A percentile compares a stretch with the other conserved stretches of the same genome.
Evolutionary conservation across 2,113 vertebrate genomes (phyloP).

Genomic region (Pycnonotus jocosus): DNA sequence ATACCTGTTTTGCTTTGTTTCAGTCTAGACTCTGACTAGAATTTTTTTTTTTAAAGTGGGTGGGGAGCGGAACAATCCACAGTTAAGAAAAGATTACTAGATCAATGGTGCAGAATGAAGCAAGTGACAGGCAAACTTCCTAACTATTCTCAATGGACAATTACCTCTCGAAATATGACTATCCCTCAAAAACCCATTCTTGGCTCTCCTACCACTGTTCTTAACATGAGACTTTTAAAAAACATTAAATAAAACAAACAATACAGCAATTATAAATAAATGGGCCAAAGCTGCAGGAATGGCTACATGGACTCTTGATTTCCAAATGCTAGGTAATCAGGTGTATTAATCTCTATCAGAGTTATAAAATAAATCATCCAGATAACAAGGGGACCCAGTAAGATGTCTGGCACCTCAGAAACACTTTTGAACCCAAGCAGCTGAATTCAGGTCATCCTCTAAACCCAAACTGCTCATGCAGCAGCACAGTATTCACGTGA

Average conservation of each 20-base stretch:
- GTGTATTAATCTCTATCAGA: not conserved
- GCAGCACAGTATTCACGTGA: not conserved
- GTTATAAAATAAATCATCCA: not conserved
- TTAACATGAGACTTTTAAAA: not conserved
- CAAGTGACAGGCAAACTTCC: not conserved
- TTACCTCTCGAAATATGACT: not conserved
- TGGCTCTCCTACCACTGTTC: not conserved
- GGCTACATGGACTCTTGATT: not conserved
- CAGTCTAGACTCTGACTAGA: not conserved
- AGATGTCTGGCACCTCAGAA: not conserved
- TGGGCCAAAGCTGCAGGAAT: not conserved
- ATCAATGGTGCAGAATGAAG: not conserved
- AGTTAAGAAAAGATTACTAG: not conserved
- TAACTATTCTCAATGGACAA: not conserved
- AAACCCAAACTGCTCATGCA: not conserved
- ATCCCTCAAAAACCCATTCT: not conserved
- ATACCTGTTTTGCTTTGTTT: not conserved
- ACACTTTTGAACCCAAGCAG: not conserved
- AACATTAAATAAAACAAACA: not conserved
- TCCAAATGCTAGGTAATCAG: not conserved
- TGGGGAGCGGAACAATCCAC: not conserved
- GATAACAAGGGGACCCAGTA: not conserved
- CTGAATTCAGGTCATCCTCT: slow-evolving; percentile 23
- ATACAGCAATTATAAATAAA: not conserved
- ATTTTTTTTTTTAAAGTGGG: not conserved